These are phyloP conservation scores for Eriosoma lanigerum DNA, from an alignment of 1,140 invertebrate genomes.

Conservation along the genomic window DNA sequence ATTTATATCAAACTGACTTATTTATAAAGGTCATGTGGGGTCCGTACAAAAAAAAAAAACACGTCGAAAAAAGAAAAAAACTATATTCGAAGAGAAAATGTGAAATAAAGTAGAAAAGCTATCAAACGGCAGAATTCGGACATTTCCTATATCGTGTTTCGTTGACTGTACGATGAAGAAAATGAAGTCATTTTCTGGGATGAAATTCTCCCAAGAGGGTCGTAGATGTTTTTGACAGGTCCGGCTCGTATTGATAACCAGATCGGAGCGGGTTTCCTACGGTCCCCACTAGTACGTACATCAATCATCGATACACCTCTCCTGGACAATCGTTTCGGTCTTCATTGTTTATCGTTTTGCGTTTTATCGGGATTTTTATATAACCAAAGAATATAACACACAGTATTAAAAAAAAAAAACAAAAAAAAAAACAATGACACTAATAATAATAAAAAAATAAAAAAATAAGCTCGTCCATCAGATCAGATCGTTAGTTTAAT, in stretches of 20 bases:
- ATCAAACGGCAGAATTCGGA: not conserved
- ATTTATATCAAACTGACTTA: no score
- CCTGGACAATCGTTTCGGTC: not conserved
- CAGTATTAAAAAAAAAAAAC: no score
- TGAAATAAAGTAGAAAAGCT: constrained; percentile 20
- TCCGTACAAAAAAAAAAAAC: not conserved
- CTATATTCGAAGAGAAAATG: not conserved
- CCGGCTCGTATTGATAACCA: constrained; percentile 30
- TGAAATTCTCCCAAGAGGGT: constrained; percentile 23
- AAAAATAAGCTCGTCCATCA: not conserved
- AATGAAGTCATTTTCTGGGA: constrained; percentile 28
- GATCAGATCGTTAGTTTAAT: not conserved
- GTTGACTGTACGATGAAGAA: not conserved
- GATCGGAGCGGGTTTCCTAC: not conserved
- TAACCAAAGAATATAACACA: no score
- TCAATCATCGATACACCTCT: constrained; percentile 11
- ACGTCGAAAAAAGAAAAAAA: not conserved
- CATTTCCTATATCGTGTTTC: constrained; percentile 19
- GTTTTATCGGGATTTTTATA: not conserved
- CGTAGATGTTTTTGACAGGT: constrained; percentile 45
- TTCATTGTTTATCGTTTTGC: constrained; percentile 11
- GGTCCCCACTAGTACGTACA: not conserved
- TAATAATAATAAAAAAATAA: not conserved
- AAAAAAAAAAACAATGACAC: no score
- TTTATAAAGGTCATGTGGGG: no score